Evolutionary conservation across 2,888 invertebrate genomes (phyloP), one percentile per base, ranked within the genome.

Genomic region (Ramazzottius varieornatus): DNA sequence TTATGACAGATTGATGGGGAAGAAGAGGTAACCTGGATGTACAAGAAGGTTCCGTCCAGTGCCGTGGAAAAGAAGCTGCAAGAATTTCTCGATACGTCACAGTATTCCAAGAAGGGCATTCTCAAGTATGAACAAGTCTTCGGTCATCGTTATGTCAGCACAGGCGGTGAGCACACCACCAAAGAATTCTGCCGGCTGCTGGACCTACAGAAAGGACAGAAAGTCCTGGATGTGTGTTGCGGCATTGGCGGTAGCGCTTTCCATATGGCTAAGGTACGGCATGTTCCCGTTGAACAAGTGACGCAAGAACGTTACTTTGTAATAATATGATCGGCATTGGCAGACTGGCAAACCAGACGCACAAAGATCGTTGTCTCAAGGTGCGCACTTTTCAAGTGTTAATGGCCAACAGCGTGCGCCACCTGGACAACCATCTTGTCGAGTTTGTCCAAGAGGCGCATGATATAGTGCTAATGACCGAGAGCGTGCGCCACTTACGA

Each of bases 201-300:
- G 67, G 71, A 75, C 24, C 72, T 81, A 54, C 71, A 75, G 65
- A 73, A 74, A 16, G 78, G 77, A 1, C 73, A 78, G 67, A 72
- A 71, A 32, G 79, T 81, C 66, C 71, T 81, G 67, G 81, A 81
- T 72, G 78, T 81, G n/a, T 81, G 81, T 1, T 78, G 77, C 69
- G 81, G 81, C 32, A 79, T 81, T 65, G 80, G 80, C 32, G 79
- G 79, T 1, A 76, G 78, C 67, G 79, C 78, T n/a, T 79, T 80
- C 70, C 75, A 77, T 69, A 79, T 80, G 75, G 79, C 78, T 1
- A 72, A 77, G 72, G 76, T 76, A 67, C n/a, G n/a, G n/a, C n/a
- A n/a, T n/a, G n/a, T n/a, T n/a, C n/a, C n/a, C n/a, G n/a, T n/a
- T n/a, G n/a, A n/a, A n/a, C n/a, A n/a, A n/a, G n/a, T n/a, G n/a